Percentiles rank a stretch among this genome's conserved stretches.
Conservation (phyloP, 2,888 invertebrate species). For the Orthonevra nobilis region DNA sequence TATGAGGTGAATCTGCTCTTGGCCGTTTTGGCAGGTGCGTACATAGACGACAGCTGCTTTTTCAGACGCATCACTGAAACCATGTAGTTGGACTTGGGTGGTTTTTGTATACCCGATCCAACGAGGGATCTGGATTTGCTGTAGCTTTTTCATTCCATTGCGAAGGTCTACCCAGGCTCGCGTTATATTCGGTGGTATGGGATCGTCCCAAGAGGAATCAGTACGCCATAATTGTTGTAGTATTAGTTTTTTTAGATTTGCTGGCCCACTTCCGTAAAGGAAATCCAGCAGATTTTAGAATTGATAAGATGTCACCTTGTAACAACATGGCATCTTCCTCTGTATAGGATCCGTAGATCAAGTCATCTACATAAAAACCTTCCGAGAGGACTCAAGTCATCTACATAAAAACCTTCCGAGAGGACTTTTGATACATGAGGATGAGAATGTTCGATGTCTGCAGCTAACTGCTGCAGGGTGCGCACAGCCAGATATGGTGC, state of each 20-base stretch:
- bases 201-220: not conserved
- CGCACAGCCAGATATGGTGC: not conserved
- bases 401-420: constrained; percentile 61
- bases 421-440: not conserved
- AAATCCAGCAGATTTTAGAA: constrained; percentile 16
- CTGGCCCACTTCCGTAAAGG: constrained; percentile 27
- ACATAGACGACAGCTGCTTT: too few species aligned
- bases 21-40: too few species aligned
- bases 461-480: not conserved
- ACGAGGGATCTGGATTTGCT: constrained; percentile 24
- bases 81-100: constrained; percentile 1
- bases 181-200: not conserved
- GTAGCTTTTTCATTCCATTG: not conserved
- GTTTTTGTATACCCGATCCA: constrained; percentile 5
- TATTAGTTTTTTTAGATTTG: constrained; percentile 17
- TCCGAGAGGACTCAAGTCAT: constrained; percentile 6
- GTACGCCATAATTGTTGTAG: constrained; percentile 38
- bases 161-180: not conserved
- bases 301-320: constrained; percentile 10
- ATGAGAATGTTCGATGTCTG: too few species aligned
- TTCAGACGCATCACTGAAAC: constrained; percentile 12
- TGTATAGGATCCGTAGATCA: constrained; percentile 23
- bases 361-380: constrained; percentile 66
- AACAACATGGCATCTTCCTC: constrained; percentile 4
- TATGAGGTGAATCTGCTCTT: too few species aligned